A percentile compares a stretch with the other conserved stretches of the same genome.
These are phyloP conservation scores for Acrossocheilus fasciatus DNA, from an alignment of 2,797 vertebrate species.

Conservation along the genomic window DNA sequence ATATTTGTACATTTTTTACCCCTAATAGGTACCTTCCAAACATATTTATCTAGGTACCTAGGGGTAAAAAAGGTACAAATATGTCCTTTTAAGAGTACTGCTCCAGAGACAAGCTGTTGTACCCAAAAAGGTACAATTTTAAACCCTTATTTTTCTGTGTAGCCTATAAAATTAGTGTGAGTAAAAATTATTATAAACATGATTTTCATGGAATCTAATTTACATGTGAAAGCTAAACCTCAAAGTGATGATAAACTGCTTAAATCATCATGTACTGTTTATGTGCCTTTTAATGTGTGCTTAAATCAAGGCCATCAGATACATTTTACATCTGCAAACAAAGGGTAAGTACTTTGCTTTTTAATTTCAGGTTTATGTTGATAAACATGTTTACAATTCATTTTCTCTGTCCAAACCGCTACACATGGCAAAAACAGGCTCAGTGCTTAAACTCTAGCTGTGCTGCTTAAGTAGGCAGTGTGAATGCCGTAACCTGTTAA, in stretches of 20 bases:
- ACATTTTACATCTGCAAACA: background rate
- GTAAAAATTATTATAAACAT: background rate
- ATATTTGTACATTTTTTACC: too few relatives aligned
- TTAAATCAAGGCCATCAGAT: background rate
- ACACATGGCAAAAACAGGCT: background rate
- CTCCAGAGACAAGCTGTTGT: too few relatives aligned
- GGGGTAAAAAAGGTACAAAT: too few relatives aligned
- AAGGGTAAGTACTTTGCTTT: background rate
- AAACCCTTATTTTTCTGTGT: too few relatives aligned
- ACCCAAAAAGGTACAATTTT: too few relatives aligned
- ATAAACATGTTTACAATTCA: background rate
- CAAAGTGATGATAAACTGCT: background rate
- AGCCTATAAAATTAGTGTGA: background rate
- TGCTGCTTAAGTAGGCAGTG: background rate
- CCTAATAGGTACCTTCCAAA: too few relatives aligned
- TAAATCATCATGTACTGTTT: background rate
- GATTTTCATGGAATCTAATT: background rate
- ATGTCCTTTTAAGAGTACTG: too few relatives aligned
- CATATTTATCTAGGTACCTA: too few relatives aligned
- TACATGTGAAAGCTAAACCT: background rate
- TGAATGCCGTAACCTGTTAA: background rate
- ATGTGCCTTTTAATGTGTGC: background rate
- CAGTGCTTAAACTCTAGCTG: background rate
- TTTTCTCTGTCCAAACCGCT: background rate
- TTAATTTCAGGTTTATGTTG: background rate